phyloP scores from a whole-genome alignment of 2,797 vertebrate genomes.

The Uromys caudimaculatus region DNA sequence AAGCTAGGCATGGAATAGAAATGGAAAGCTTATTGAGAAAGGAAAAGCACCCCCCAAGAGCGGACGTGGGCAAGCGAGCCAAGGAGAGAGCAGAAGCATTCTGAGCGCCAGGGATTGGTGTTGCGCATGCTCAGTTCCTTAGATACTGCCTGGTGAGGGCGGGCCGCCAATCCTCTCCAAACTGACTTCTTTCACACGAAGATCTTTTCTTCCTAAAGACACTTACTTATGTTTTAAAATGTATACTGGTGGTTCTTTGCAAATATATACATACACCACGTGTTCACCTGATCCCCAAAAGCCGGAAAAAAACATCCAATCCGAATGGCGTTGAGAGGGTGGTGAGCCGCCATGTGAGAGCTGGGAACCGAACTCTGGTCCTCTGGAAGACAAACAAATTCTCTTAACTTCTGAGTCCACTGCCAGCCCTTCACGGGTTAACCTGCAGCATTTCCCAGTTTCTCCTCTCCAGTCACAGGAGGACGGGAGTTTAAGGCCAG shows the following conservation, averaged over 20 bases:
- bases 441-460: not conserved
- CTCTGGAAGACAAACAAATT: not conserved
- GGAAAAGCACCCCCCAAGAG: not conserved
- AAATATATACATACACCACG: not conserved
- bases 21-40: not conserved
- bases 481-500: not conserved
- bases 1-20: not conserved
- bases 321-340: not conserved
- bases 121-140: not conserved
- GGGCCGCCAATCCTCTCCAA: not conserved
- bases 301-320: not conserved
- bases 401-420: not conserved
- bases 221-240: not conserved
- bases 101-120: accelerated
- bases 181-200: not conserved
- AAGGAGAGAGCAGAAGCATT: not conserved
- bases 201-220: not conserved
- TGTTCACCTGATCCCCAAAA: too few species aligned
- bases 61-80: not conserved
- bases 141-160: too few species aligned
- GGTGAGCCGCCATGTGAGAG: not conserved
- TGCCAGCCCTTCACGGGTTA: not conserved
- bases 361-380: not conserved
- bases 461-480: not conserved
- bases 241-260: not conserved